A percentile compares a stretch with the other conserved stretches of the same genome.
Conservation (phyloP, 2,113 vertebrate genomes). For the Ia io region DNA sequence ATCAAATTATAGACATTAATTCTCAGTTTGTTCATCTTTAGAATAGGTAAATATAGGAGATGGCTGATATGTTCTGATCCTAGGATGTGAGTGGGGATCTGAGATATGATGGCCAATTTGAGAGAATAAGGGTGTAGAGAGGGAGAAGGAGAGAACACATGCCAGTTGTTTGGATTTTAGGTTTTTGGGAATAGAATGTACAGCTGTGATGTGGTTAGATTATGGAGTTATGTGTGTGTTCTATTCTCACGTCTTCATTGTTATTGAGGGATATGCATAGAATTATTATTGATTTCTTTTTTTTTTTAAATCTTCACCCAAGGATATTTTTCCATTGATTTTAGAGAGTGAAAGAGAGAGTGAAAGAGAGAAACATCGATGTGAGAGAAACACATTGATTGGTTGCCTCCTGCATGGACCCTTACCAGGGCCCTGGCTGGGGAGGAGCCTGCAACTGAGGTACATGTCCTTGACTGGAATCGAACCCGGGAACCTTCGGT, state of each 20-base stretch:
- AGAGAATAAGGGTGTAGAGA: background rate
- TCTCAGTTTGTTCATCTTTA: background rate
- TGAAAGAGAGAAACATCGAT: too few relatives aligned
- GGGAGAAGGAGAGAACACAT: background rate
- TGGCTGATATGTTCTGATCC: background rate
- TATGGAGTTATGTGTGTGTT: background rate
- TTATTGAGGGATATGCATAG: background rate
- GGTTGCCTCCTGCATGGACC: too few relatives aligned
- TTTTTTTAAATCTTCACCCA: background rate
- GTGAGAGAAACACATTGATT: too few relatives aligned
- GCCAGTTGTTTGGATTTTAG: background rate
- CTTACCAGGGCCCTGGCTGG: too few relatives aligned
- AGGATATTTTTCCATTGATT: too few relatives aligned
- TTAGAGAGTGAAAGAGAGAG: too few relatives aligned
- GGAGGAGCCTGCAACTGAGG: too few relatives aligned
- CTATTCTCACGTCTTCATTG: background rate
- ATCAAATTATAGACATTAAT: background rate
- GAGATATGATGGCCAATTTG: background rate
- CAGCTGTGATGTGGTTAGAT: background rate
- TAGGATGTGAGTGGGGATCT: background rate
- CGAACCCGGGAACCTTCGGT: too few relatives aligned
- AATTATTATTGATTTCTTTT: slow-evolving; percentile 16
- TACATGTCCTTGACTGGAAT: too few relatives aligned
- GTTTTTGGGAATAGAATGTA: background rate
- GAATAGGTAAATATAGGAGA: background rate